Percentiles rank a stretch among this genome's conserved stretches.
Evolutionary conservation across 2,113 vertebrate genomes (phyloP).

Genomic region (Podocnemis expansa): DNA sequence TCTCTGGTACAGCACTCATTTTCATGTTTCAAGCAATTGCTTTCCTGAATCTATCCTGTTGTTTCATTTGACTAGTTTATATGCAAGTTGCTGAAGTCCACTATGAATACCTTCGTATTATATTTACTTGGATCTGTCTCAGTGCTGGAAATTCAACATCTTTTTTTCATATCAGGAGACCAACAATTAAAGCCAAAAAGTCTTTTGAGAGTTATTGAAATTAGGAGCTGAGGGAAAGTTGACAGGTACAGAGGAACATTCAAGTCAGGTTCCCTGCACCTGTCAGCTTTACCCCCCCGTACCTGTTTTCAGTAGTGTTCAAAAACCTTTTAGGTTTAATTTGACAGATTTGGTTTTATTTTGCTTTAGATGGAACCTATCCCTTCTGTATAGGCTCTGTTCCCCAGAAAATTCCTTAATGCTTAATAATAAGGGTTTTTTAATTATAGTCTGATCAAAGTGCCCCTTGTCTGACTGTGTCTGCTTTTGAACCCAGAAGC

Average conservation of each 20-base stretch:
- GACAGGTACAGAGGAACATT: too few relatives aligned
- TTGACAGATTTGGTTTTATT: slow-evolving; percentile 11
- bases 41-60: neutral
- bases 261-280: slow-evolving; percentile 4
- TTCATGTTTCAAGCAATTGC: neutral
- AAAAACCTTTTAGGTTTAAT: neutral
- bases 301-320: slow-evolving; percentile 6
- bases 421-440: neutral
- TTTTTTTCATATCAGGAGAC: neutral
- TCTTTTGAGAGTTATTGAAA: neutral
- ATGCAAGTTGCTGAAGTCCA: neutral
- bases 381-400: neutral
- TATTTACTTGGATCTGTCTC: neutral
- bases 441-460: neutral
- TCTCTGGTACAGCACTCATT: neutral
- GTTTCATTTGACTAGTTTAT: neutral
- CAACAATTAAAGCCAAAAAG: neutral
- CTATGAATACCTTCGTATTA: neutral
- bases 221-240: neutral
- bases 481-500: neutral
- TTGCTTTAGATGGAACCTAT: neutral
- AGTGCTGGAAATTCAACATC: neutral
- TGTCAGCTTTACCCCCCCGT: slow-evolving; percentile 16
- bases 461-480: neutral
- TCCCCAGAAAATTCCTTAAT: neutral